A percentile compares a stretch with the other conserved stretches of the same genome.
Conservation (phyloP, 2,888 invertebrate species). For the Stegana nigrithorax region DNA sequence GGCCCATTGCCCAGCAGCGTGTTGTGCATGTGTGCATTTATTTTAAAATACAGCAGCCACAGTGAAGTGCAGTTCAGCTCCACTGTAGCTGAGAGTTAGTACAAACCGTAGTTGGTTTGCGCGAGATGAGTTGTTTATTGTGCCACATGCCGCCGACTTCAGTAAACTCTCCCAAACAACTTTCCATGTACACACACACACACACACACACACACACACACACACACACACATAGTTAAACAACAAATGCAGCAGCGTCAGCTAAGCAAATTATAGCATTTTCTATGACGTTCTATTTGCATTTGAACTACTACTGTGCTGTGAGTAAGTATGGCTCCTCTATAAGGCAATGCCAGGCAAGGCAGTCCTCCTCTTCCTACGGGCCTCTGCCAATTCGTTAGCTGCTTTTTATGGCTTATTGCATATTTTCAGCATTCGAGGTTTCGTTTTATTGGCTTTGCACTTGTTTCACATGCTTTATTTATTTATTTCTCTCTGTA, state of each 20-base stretch:
- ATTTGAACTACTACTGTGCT: constrained; percentile 12
- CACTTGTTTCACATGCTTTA: not conserved
- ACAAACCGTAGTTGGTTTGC: not conserved
- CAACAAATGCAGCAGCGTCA: too few species aligned
- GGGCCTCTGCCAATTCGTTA: not conserved
- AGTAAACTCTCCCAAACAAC: not conserved
- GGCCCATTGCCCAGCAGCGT: not conserved
- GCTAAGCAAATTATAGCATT: too few species aligned
- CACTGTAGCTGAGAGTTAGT: not conserved
- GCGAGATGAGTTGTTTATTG: constrained; percentile 10
- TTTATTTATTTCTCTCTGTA: too few species aligned
- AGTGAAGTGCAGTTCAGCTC: too few species aligned
- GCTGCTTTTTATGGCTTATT: constrained; percentile 9
- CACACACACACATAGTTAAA: not conserved
- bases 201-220: not conserved
- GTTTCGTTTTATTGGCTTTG: constrained; percentile 16
- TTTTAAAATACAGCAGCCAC: constrained; percentile 13
- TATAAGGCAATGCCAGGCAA: not conserved
- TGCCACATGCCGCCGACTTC: constrained; percentile 1
- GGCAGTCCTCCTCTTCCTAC: not conserved
- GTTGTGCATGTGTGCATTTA: constrained; percentile 10
- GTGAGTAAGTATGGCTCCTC: too few species aligned
- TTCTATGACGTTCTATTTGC: constrained; percentile 14
- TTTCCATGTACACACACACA: not conserved
- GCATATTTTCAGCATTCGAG: constrained; percentile 12